These are phyloP conservation scores for Campopleginae sp. DNA, from an alignment of 2,888 invertebrate species.

Conservation along the genomic window DNA sequence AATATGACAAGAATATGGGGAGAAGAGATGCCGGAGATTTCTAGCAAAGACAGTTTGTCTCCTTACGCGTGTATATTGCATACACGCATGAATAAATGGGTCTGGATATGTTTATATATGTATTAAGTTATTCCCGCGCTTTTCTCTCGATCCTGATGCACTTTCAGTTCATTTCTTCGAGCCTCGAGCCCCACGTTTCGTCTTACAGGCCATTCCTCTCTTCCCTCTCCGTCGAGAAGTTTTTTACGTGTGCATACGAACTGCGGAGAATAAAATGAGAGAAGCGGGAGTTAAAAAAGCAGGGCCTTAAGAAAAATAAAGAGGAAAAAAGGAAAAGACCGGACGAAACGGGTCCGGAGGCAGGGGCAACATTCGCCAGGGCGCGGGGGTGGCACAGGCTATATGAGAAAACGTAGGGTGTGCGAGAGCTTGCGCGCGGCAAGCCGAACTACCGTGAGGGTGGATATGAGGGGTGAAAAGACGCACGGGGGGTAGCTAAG, in stretches of 20 bases:
- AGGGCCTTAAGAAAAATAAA: slow-evolving; percentile 62
- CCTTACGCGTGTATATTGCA: slow-evolving; percentile 69
- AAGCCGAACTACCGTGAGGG: slow-evolving; percentile 51
- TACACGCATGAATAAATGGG: slow-evolving; percentile 2
- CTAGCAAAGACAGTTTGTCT: slow-evolving; percentile 79
- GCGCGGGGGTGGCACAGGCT: slow-evolving; percentile 12
- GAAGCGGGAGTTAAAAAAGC: slow-evolving; percentile 54
- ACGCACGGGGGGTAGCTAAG: slow-evolving; percentile 82
- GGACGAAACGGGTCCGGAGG: slow-evolving; percentile 58
- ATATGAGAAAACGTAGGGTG: slow-evolving; percentile 47
- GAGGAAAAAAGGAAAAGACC: slow-evolving; percentile 57
- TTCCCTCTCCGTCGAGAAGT: slow-evolving; percentile 64
- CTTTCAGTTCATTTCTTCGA: slow-evolving; percentile 39
- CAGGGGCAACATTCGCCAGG: slow-evolving; percentile 32
- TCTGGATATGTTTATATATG: background rate
- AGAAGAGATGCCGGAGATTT: slow-evolving; percentile 68
- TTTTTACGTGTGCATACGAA: slow-evolving; percentile 66
- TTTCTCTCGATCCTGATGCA: slow-evolving; percentile 31
- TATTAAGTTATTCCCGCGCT: slow-evolving; percentile 19
- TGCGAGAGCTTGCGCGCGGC: slow-evolving; percentile 58
- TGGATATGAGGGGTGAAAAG: slow-evolving; percentile 68
- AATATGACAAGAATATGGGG: slow-evolving; percentile 69
- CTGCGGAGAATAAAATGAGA: slow-evolving; percentile 57
- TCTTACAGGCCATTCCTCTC: slow-evolving; percentile 72
- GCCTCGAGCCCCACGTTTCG: slow-evolving; percentile 49